phyloP scores from a whole-genome alignment of 2,797 vertebrate genomes.

The Austrolebias charrua region DNA sequence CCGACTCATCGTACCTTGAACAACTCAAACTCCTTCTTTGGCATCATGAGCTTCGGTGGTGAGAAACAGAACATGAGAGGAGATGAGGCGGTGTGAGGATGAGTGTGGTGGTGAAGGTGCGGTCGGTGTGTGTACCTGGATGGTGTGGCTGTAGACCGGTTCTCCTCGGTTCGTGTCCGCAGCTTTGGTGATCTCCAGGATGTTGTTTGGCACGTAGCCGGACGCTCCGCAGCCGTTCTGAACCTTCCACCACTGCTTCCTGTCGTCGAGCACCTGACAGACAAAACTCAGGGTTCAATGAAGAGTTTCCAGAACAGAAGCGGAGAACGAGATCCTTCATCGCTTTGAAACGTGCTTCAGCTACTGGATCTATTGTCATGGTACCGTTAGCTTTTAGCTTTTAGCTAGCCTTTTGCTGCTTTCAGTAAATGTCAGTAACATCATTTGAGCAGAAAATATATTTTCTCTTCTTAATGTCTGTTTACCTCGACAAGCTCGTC shows the following conservation, averaged over 20 bases:
- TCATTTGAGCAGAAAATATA: no score
- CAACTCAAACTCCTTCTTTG: conserved; percentile 99
- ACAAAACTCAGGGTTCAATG: background rate
- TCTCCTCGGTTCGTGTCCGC: conserved; percentile 80
- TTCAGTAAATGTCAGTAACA: no score
- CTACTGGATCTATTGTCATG: no score
- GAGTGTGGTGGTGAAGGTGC: background rate
- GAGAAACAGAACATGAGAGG: conserved; percentile 25
- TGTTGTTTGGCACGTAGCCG: conserved; percentile 98
- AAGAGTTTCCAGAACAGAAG: no score
- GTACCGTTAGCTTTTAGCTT: no score
- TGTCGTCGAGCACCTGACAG: conserved; percentile 91
- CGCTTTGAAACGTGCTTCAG: no score
- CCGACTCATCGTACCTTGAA: conserved; percentile 88
- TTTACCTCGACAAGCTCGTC: conserved; percentile 94
- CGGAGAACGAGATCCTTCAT: no score
- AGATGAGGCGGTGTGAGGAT: background rate
- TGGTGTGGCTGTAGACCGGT: conserved; percentile 88
- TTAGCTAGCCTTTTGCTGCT: background rate
- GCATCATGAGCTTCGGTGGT: conserved; percentile 92
- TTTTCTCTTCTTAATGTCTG: background rate
- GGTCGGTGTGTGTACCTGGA: conserved; percentile 76
- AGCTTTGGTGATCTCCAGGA: conserved; percentile 84
- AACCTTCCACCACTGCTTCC: conserved; percentile 99
- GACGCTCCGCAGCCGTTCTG: conserved; percentile 81